These are phyloP conservation scores for Poeciliopsis prolifica DNA, from an alignment of 2,113 vertebrate species.

Conservation along the genomic window DNA sequence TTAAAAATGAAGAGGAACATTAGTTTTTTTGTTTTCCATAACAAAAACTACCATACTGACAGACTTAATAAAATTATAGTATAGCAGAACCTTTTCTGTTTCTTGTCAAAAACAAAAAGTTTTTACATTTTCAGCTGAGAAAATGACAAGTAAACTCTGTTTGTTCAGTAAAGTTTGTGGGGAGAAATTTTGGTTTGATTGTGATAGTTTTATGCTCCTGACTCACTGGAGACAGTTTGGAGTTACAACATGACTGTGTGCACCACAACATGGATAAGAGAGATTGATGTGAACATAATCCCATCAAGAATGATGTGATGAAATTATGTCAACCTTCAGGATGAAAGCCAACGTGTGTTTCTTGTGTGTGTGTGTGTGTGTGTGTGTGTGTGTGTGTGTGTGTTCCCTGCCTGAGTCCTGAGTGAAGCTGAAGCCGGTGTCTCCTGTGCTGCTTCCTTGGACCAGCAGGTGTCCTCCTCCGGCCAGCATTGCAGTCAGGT, in stretches of 20 bases:
- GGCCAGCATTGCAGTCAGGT: slow-evolving; percentile 93
- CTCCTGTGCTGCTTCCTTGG: slow-evolving; percentile 94
- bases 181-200: too few relatives aligned
- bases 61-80: not conserved
- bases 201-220: too few relatives aligned
- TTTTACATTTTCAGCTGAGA: too few relatives aligned
- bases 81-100: not conserved
- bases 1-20: not conserved
- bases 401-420: slow-evolving; percentile 90
- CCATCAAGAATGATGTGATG: too few relatives aligned
- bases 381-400: not conserved
- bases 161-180: too few relatives aligned
- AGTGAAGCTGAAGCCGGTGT: slow-evolving; percentile 96
- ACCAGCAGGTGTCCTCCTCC: slow-evolving; percentile 87
- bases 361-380: slow-evolving; percentile 1
- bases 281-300: not conserved
- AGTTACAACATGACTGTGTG: too few relatives aligned
- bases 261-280: not conserved
- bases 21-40: not conserved
- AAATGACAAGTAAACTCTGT: too few relatives aligned
- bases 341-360: not conserved
- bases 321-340: not conserved
- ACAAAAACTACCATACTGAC: not conserved
- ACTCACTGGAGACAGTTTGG: too few relatives aligned
- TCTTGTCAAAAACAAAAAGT: too few relatives aligned